These are phyloP conservation scores for Sebastes diaconus DNA, from an alignment of 2,797 vertebrate species.

Conservation along the genomic window DNA sequence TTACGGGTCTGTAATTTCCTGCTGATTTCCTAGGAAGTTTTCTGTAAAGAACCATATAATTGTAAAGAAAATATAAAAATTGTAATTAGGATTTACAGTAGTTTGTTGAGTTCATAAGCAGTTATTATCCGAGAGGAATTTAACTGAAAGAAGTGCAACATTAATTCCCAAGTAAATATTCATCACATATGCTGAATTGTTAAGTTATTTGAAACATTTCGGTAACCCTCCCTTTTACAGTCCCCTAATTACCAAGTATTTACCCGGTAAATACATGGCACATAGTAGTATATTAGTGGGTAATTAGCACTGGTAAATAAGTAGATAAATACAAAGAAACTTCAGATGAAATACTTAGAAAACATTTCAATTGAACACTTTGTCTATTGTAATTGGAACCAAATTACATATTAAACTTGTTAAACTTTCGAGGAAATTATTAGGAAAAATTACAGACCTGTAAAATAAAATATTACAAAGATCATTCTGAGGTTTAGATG, in stretches of 20 bases:
- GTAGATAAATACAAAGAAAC: too few relatives aligned
- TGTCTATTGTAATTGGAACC: background rate
- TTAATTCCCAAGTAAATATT: background rate
- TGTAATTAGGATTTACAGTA: background rate
- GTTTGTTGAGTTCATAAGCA: background rate
- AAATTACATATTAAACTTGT: background rate
- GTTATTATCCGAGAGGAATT: background rate
- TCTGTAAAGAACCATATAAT: background rate
- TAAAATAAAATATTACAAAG: background rate
- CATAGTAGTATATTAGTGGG: too few relatives aligned
- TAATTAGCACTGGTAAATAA: too few relatives aligned
- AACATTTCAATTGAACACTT: background rate
- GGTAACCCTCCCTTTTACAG: fast-evolving
- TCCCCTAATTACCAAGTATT: background rate
- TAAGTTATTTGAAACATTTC: background rate
- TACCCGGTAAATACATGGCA: too few relatives aligned
- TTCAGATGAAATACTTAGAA: background rate
- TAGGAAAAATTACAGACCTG: background rate
- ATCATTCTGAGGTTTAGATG: background rate
- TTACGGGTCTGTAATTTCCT: background rate
- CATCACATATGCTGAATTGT: background rate
- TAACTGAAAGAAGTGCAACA: background rate
- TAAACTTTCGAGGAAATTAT: background rate
- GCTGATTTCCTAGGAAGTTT: background rate
- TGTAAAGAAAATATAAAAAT: background rate